Conservation (phyloP, 2,888 invertebrate genomes). For the Mythimna albipuncta region DNA sequence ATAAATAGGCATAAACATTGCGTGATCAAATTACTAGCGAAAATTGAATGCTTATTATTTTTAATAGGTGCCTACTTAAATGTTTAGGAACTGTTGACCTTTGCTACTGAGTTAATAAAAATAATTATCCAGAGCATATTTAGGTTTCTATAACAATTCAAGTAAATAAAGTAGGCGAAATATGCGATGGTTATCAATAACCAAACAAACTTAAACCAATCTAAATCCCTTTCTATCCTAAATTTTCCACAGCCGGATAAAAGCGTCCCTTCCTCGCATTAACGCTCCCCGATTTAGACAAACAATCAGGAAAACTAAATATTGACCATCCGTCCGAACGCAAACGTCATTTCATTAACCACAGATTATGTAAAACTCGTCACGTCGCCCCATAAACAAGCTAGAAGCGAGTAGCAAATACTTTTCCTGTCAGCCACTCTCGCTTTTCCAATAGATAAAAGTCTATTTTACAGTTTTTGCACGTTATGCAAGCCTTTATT, state of each 20-base stretch:
- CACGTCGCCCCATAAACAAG: conserved; percentile 39
- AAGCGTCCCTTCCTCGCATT: not conserved
- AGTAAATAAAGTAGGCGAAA: not conserved
- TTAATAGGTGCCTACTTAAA: conserved; percentile 19
- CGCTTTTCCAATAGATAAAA: conserved; percentile 42
- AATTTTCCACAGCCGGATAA: not conserved
- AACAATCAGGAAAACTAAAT: conserved; percentile 40
- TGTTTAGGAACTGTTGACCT: conserved; percentile 34
- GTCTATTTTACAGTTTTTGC: conserved; percentile 44
- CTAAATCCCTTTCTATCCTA: not conserved
- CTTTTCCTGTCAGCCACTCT: conserved; percentile 52
- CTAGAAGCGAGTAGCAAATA: conserved; percentile 30
- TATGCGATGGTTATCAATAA: not conserved
- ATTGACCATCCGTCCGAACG: conserved; percentile 22
- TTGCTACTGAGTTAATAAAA: conserved; percentile 7
- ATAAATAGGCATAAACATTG: conserved; percentile 34
- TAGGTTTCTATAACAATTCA: not conserved
- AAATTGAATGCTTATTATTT: conserved; percentile 29
- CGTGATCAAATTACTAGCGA: conserved; percentile 35
- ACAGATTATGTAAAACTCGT: conserved; percentile 47
- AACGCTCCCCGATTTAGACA: conserved; percentile 13
- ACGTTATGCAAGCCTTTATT: conserved; percentile 63
- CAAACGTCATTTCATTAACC: conserved; percentile 25
- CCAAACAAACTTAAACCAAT: conserved; percentile 12
- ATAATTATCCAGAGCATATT: not conserved